phyloP scores from a whole-genome alignment of 2,113 vertebrate species.

The Pollimyrus isidori region DNA sequence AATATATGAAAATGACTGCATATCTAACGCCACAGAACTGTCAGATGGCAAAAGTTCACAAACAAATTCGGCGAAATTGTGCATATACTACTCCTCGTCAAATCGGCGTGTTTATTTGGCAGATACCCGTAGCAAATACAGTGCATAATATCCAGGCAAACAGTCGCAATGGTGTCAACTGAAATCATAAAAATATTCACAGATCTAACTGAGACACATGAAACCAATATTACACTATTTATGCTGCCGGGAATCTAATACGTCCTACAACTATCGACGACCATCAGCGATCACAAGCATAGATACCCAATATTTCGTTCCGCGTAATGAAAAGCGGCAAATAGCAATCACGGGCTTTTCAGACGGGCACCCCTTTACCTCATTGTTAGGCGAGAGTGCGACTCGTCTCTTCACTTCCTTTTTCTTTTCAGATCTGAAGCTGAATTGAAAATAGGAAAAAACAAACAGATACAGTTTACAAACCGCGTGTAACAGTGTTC shows the following conservation, averaged over 20 bases:
- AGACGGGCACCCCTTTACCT: slow-evolving; percentile 37
- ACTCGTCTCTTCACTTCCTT: slow-evolving; percentile 46
- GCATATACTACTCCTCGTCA: not conserved
- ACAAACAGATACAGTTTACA: slow-evolving; percentile 15
- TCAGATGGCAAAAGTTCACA: not conserved
- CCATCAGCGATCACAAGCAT: not conserved
- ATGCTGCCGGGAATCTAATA: not conserved
- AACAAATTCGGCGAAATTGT: not conserved
- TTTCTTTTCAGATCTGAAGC: slow-evolving; percentile 44
- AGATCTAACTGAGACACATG: not conserved
- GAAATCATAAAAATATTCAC: not conserved
- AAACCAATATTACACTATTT: not conserved
- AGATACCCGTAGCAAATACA: not conserved
- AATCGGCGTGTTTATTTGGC: not conserved
- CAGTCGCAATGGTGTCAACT: not conserved
- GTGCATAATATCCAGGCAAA: not conserved
- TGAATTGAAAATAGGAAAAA: slow-evolving; percentile 32
- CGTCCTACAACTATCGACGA: not conserved
- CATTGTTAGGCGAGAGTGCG: slow-evolving; percentile 61
- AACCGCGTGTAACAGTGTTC: not conserved
- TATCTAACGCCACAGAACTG: not conserved
- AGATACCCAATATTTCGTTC: not conserved
- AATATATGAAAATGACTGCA: not conserved
- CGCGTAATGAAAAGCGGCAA: not conserved
- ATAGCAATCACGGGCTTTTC: slow-evolving; percentile 24